Evolutionary conservation across 2,113 vertebrate genomes (phyloP).

Genomic region (Halcyon senegalensis): DNA sequence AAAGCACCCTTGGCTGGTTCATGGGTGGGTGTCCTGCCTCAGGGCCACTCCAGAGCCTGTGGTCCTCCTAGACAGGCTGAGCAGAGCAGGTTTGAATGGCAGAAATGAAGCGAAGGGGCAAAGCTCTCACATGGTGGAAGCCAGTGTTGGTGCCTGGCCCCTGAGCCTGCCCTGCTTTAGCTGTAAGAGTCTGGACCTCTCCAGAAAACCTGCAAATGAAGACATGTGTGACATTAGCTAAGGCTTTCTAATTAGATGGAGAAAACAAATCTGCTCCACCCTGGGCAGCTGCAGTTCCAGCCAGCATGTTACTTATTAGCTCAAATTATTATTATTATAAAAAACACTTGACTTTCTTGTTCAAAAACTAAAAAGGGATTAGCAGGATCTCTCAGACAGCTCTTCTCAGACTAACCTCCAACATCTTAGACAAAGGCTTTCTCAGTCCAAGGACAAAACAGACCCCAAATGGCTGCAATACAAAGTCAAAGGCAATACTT

Average conservation of each 20-base stretch:
- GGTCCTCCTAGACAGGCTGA: neutral
- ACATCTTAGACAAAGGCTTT: constrained; percentile 53
- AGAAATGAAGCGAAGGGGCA: neutral
- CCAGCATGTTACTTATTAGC: constrained; percentile 79
- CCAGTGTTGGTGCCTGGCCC: neutral
- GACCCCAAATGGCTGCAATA: constrained; percentile 16
- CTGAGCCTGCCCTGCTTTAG: neutral
- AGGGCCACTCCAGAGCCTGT: neutral
- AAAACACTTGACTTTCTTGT: constrained; percentile 77
- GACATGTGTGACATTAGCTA: constrained; percentile 65
- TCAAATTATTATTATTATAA: constrained; percentile 77
- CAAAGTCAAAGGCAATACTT: constrained; percentile 67
- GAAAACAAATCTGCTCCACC: constrained; percentile 73
- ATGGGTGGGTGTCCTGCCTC: neutral
- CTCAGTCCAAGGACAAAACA: constrained; percentile 65
- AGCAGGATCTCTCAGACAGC: constrained; percentile 49
- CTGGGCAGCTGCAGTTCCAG: constrained; percentile 73
- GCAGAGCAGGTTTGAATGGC: neutral
- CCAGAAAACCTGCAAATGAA: constrained; percentile 47
- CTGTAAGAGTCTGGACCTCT: neutral
- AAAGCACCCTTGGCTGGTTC: neutral
- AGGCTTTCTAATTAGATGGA: constrained; percentile 76
- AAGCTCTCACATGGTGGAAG: neutral
- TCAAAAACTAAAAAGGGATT: constrained; percentile 76
- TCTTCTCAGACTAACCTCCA: constrained; percentile 65